Evolutionary conservation across 2,113 vertebrate genomes (phyloP).

Genomic region (Onychostoma macrolepis): DNA sequence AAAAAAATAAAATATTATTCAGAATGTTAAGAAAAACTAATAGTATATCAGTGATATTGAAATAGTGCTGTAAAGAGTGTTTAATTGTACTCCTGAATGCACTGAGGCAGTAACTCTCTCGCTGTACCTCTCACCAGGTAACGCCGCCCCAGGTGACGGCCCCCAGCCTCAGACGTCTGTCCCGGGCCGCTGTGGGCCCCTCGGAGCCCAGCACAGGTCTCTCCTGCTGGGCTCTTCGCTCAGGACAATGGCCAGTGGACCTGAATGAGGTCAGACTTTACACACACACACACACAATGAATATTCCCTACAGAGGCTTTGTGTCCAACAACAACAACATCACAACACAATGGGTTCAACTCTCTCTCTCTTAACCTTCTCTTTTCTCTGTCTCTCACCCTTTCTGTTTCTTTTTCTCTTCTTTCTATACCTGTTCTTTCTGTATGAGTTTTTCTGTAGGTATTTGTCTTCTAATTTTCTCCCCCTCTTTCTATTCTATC

Average conservation of each 20-base stretch:
- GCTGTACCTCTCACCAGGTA: slow-evolving; percentile 18
- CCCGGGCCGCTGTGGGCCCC: slow-evolving; percentile 7
- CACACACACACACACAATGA: slow-evolving; percentile 26
- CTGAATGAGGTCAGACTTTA: slow-evolving; percentile 41
- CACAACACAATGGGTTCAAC: slow-evolving; percentile 45
- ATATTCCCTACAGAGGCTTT: slow-evolving; percentile 11
- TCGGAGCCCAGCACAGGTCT: slow-evolving; percentile 27
- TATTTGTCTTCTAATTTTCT: not conserved
- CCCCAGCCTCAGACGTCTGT: slow-evolving; percentile 42
- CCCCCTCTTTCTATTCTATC: not conserved
- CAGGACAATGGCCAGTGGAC: slow-evolving; percentile 24
- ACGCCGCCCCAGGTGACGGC: not conserved
- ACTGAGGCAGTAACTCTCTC: not conserved
- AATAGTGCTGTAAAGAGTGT: not conserved
- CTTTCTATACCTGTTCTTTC: slow-evolving; percentile 2
- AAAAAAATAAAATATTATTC: no score
- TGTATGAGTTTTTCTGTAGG: not conserved
- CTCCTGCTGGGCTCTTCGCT: slow-evolving; percentile 45
- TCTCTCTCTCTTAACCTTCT: slow-evolving; percentile 53
- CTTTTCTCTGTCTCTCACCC: slow-evolving; percentile 30
- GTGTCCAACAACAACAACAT: slow-evolving; percentile 43
- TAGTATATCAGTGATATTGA: not conserved
- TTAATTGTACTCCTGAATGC: not conserved
- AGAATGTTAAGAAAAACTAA: not conserved
- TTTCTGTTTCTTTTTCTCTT: slow-evolving; percentile 22